Percentiles rank a stretch among this genome's conserved stretches.
Conservation (phyloP, 2,797 vertebrate genomes). For the Notamacropus eugenii region DNA sequence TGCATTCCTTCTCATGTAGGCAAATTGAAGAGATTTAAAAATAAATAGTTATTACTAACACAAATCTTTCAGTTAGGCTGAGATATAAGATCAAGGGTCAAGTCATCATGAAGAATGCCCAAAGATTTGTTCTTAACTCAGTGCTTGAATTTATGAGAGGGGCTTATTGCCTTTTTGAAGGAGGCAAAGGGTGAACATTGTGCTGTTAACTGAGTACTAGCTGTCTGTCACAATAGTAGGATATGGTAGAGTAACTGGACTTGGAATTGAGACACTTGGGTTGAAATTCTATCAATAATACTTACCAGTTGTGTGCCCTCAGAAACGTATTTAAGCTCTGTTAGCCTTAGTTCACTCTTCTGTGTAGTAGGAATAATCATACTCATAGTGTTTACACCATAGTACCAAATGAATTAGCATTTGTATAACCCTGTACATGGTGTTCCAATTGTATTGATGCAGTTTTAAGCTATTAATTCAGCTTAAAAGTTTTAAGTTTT, state of each 20-base stretch:
- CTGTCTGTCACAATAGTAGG: neutral
- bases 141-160: neutral
- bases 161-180: neutral
- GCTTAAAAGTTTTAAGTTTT: neutral
- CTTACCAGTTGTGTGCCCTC: neutral
- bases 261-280: neutral
- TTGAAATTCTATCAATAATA: neutral
- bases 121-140: too few relatives aligned
- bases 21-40: conserved; percentile 8
- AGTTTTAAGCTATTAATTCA: neutral
- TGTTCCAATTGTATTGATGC: neutral
- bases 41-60: conserved; percentile 3
- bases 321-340: neutral
- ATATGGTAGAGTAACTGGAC: neutral
- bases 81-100: neutral
- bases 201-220: neutral
- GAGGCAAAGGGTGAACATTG: neutral
- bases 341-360: neutral
- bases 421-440: neutral
- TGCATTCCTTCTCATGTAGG: neutral
- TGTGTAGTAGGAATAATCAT: neutral
- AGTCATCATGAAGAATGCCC: neutral
- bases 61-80: conserved; percentile 19
- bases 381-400: neutral
- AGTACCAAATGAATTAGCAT: neutral